Evolutionary conservation across 2,888 invertebrate genomes (phyloP).

Genomic region (Epinotia bilunana): DNA sequence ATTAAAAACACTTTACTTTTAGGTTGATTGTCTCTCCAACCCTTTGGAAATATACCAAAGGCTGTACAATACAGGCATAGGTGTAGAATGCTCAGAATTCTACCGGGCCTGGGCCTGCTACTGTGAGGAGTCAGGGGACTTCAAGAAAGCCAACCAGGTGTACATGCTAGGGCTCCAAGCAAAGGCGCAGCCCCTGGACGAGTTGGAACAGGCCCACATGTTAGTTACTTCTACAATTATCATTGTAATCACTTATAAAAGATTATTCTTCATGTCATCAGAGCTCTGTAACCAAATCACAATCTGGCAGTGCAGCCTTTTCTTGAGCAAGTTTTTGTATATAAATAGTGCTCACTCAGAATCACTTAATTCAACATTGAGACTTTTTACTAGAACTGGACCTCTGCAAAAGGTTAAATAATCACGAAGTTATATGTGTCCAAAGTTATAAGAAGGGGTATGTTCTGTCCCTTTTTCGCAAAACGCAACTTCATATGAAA

Average conservation of each 20-base stretch:
- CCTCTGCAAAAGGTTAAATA: too few relatives aligned
- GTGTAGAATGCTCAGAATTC: conserved; percentile 91
- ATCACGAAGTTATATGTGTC: too few relatives aligned
- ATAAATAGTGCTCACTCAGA: background rate
- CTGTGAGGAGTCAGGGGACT: conserved; percentile 92
- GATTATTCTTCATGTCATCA: background rate
- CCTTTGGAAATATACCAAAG: conserved; percentile 92
- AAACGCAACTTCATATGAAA: too few relatives aligned
- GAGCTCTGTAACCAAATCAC: background rate
- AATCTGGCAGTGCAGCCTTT: background rate
- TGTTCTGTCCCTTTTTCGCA: too few relatives aligned
- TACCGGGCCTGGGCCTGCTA: conserved; percentile 96
- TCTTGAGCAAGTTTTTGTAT: background rate
- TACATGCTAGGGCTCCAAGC: conserved; percentile 90
- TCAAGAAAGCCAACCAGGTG: conserved; percentile 92
- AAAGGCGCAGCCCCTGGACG: conserved; percentile 91
- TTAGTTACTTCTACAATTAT: conserved; percentile 68
- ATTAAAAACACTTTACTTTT: conserved; percentile 51
- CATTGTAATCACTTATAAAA: background rate
- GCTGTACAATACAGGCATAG: conserved; percentile 91
- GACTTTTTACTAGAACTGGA: background rate
- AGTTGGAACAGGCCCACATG: conserved; percentile 89
- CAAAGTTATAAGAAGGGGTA: too few relatives aligned
- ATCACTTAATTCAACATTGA: background rate
- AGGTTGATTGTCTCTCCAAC: conserved; percentile 91